These are phyloP conservation scores for Tipula vernalis DNA, from an alignment of 2,888 invertebrate genomes.

Conservation along the genomic window DNA sequence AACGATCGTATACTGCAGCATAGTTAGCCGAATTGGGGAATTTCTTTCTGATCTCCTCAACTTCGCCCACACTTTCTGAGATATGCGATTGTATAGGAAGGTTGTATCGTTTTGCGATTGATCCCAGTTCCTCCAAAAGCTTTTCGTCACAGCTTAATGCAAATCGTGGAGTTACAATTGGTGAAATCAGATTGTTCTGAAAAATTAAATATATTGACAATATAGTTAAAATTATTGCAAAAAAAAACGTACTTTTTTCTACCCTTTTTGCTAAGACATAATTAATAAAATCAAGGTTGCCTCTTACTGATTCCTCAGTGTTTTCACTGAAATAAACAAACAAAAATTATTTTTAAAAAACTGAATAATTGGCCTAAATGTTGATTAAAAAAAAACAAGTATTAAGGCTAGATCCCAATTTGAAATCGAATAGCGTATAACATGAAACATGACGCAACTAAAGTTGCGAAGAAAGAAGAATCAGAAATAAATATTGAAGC, in stretches of 20 bases:
- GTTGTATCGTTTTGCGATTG: conserved; percentile 51
- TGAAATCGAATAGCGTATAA: neutral
- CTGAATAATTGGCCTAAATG: neutral
- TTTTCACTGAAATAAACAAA: conserved; percentile 44
- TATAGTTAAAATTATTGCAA: neutral
- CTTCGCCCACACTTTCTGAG: conserved; percentile 66
- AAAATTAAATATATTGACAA: conserved; percentile 21
- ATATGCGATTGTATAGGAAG: conserved; percentile 78
- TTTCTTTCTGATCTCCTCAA: conserved; percentile 46
- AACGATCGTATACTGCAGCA: conserved; percentile 61
- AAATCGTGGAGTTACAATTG: conserved; percentile 76
- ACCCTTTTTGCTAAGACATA: conserved; percentile 37
- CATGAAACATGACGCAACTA: neutral
- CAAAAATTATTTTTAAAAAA: conserved; percentile 28
- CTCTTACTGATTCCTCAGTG: conserved; percentile 45
- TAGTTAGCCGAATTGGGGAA: conserved; percentile 45
- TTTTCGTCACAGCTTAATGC: conserved; percentile 63
- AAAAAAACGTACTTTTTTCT: neutral
- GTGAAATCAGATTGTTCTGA: conserved; percentile 56
- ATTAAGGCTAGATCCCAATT: neutral
- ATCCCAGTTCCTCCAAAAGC: conserved; percentile 54
- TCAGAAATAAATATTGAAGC: too few relatives aligned
- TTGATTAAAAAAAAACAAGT: neutral
- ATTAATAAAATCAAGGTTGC: conserved; percentile 50
- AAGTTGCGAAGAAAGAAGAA: too few relatives aligned